These are phyloP conservation scores for Cosmia trapezina DNA, from an alignment of 2,888 invertebrate species.

Conservation along the genomic window DNA sequence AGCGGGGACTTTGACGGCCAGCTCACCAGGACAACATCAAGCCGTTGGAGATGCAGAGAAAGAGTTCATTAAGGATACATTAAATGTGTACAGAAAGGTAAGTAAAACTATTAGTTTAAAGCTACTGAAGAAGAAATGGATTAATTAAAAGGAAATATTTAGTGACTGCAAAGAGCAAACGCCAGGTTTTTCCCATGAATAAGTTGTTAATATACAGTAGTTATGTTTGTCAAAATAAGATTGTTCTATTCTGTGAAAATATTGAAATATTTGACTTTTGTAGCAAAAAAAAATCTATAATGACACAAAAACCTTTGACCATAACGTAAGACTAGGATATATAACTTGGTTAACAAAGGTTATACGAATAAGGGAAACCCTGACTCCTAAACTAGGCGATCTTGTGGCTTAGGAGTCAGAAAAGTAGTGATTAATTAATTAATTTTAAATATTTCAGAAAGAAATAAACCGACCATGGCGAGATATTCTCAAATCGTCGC, in stretches of 20 bases:
- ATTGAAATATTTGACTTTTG: neutral
- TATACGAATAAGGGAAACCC: no score
- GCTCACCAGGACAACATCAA: slow-evolving; percentile 77
- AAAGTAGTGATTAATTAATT: neutral
- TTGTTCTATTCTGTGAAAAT: neutral
- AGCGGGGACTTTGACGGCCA: slow-evolving; percentile 79
- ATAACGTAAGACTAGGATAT: no score
- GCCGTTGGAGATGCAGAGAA: slow-evolving; percentile 83
- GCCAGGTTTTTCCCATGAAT: neutral
- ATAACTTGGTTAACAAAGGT: no score
- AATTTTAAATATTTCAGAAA: slow-evolving; percentile 69
- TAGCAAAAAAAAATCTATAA: no score
- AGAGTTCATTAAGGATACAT: slow-evolving; percentile 79
- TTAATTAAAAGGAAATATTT: neutral
- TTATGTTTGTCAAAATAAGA: neutral
- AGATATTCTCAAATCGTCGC: slow-evolving; percentile 72
- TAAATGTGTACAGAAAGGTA: slow-evolving; percentile 72
- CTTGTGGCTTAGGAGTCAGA: no score
- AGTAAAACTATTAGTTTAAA: neutral
- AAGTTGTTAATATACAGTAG: no score
- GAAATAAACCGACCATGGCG: slow-evolving; percentile 76
- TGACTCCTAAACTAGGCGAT: no score
- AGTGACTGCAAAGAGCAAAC: neutral
- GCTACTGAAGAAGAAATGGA: neutral
- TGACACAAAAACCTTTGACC: no score